Evolutionary conservation across 2,797 vertebrate genomes (phyloP), one percentile per base, ranked within the genome.

Genomic region (Alcedo quadribrachys): DNA sequence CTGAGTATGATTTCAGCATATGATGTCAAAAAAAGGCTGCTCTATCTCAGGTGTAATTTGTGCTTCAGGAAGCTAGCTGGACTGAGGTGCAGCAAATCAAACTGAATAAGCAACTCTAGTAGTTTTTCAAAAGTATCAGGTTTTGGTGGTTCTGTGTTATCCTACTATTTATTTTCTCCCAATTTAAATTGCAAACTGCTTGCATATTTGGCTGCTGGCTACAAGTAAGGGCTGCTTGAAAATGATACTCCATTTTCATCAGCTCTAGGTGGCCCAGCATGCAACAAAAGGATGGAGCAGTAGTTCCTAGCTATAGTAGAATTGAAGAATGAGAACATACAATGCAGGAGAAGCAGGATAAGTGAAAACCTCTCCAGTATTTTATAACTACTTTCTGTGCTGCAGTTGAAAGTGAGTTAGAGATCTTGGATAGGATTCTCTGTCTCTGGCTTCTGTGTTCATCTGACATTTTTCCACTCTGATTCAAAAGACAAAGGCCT

Each of bases 401-500:
- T 85, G 83, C 81, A 79, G 43, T 89, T 85, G 71, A 19, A 71
- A 94, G 83, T 80, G 87, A 77, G 77, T 83, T 87, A 58, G 78
- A 82, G 77, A 70, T 82, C 90, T 73, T 80, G 91, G 91, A 87
- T 85, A 88, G 93, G 69, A 69, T 74, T 92, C 94, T 87, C 96
- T 96, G 95, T 95, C 85, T 74, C 75, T 70, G 89, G 74, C 77
- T 87, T 90, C 79, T 62, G 80, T 80, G 83, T 93, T 94, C 89
- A 45, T 85, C 57, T 81, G 78, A 77, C 24, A 37, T 87, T 92
- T 93, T 96, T 90, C 94, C 85, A 73, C 80, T 91, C 92, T 89
- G 67, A 57, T 78, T 94, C 67, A 71, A 54, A 96, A 95, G 89
- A 96, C 97, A 97, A 93, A 97, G 93, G 81, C 80, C 43, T 77